Base-by-base conservation (phyloP, 1,140 invertebrate genomes). In the Proales similis region DNA sequence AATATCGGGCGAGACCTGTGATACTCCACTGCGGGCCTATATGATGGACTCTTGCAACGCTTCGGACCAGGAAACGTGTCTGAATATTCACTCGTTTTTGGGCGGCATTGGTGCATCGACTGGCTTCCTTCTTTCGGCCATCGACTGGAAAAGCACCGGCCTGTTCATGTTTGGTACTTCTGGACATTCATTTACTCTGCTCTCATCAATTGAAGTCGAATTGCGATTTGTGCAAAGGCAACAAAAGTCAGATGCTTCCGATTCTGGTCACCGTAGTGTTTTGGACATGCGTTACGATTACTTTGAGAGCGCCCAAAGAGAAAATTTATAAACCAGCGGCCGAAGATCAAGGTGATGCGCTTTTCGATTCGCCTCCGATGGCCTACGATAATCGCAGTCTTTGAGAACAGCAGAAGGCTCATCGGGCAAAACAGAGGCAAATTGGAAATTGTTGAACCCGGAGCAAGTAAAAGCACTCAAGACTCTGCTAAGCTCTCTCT, bases 191-290 rank as follows among this genome's bases (percentile, higher is more conserved):
- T 36, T 36, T 9, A 36, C 14, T 36, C 14, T 36, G 9, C 14
- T 36, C 9, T 36, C 14, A 9, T 36, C 9, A 36, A 9, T 36
- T 36, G 14, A 36, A 36, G 14, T 9, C 33, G 33, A 14, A 9
- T 36, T 36, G 9, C 14, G 9, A 36, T 36, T 36, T 36, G 9
- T 36, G 9, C 14, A 36, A 36, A 36, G 51, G 51, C 9, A 42
- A 57, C 11, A 42, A 57, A 57, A 57, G 51, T 57, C 51, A 57
- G 45, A 57, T 57, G 19, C 32, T 57, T 9, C 45, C 45, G 5
- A 39, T 57, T 5, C 51, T 57, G 6, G 32, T 42, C 26, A 42
- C 17, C 7, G 30, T 42, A 9, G 45, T 57, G 30, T 57, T 57
- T 42, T 24, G 39, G 27, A 42, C 22, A 17, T 57, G 51, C 22